These are phyloP conservation scores for Amphiprion percula DNA, from an alignment of 2,113 vertebrate species.

Conservation along the genomic window DNA sequence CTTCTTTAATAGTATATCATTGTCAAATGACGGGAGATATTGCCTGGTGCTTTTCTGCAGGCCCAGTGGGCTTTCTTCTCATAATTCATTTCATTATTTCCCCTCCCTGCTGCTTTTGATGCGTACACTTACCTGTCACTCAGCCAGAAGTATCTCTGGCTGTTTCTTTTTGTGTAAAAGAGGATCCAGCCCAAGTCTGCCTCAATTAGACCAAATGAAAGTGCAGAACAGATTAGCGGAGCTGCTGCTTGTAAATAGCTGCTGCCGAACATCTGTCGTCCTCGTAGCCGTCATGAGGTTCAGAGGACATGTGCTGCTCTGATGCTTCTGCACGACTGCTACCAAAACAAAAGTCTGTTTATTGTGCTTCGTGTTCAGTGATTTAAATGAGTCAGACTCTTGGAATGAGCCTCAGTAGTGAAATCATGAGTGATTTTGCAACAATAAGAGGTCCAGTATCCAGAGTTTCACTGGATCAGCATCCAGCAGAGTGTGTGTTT, in stretches of 20 bases:
- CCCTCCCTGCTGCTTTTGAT: constrained; percentile 39
- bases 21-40: constrained; percentile 63
- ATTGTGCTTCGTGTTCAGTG: background rate
- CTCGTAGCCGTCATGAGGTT: background rate
- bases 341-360: constrained; percentile 10
- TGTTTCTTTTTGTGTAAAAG: background rate
- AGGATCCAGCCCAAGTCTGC: constrained; percentile 36
- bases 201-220: constrained; percentile 55
- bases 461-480: background rate
- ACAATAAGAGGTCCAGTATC: background rate
- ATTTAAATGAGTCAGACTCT: constrained; percentile 24
- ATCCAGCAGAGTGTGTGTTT: background rate
- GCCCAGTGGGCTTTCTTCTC: constrained; percentile 42
- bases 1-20: constrained; percentile 61
- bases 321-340: constrained; percentile 12
- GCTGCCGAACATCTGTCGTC: constrained; percentile 64
- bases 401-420: background rate
- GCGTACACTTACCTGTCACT: constrained; percentile 48
- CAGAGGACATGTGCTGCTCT: background rate
- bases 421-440: background rate
- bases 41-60: constrained; percentile 39
- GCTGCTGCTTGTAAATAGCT: constrained; percentile 53
- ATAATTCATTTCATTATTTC: constrained; percentile 56
- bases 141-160: constrained; percentile 13
- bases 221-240: constrained; percentile 66